These are phyloP conservation scores for Hippocampus mohnikei DNA, from an alignment of 2,113 vertebrate genomes.

Conservation along the genomic window DNA sequence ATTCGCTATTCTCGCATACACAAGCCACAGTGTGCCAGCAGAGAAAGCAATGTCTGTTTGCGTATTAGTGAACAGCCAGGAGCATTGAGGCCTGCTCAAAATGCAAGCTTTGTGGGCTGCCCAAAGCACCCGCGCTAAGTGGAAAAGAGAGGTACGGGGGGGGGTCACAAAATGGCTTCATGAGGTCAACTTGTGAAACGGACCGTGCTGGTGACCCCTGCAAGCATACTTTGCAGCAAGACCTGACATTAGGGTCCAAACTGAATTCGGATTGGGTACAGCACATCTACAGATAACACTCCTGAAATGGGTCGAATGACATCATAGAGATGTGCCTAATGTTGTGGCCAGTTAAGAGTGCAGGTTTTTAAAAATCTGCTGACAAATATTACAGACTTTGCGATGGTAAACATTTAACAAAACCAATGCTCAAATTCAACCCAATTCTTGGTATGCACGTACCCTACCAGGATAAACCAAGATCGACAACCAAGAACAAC, in stretches of 20 bases:
- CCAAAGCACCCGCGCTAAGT: conserved; percentile 6
- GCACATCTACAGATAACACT: too few relatives aligned
- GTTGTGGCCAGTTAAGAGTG: not conserved
- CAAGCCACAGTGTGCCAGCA: conserved; percentile 11
- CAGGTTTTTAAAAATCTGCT: not conserved
- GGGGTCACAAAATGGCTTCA: not conserved
- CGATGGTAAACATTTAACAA: too few relatives aligned
- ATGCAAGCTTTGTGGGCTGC: conserved; percentile 26
- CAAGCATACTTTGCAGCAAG: too few relatives aligned
- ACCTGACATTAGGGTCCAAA: too few relatives aligned
- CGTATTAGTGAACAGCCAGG: conserved; percentile 25
- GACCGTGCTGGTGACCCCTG: too few relatives aligned
- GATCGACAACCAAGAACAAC: too few relatives aligned
- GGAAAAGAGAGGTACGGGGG: not conserved
- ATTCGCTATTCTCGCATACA: not conserved
- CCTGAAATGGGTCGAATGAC: too few relatives aligned
- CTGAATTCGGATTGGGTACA: too few relatives aligned
- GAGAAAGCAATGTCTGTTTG: conserved; percentile 7
- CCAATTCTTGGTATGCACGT: too few relatives aligned
- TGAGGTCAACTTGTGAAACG: conserved; percentile 10
- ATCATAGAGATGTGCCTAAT: not conserved
- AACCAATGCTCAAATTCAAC: too few relatives aligned
- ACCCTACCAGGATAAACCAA: too few relatives aligned
- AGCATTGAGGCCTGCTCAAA: conserved; percentile 33
- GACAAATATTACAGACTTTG: too few relatives aligned